Conservation (phyloP, 2,888 invertebrate species). For the Cartodere bifasciata region DNA sequence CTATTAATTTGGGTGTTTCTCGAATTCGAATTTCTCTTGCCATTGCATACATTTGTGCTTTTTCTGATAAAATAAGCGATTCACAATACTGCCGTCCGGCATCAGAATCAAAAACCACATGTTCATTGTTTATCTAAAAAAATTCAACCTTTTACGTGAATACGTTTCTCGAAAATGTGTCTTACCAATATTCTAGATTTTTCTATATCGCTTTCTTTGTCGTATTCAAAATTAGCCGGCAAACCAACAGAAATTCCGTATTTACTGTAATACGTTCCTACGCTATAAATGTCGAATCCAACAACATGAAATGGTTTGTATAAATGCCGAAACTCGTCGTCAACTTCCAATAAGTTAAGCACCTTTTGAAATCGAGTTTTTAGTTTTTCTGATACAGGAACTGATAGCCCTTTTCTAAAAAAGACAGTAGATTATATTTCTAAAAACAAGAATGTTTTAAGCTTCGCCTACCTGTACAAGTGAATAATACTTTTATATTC, state of each 20-base stretch:
- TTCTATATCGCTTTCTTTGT: conserved; percentile 41
- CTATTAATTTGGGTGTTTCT: conserved; percentile 43
- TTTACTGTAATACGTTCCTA: conserved; percentile 41
- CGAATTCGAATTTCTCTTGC: conserved; percentile 59
- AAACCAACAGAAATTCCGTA: conserved; percentile 60
- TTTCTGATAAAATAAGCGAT: conserved; percentile 59
- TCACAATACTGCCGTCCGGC: conserved; percentile 49
- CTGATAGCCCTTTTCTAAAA: conserved; percentile 47
- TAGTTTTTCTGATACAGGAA: conserved; percentile 40
- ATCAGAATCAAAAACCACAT: conserved; percentile 51
- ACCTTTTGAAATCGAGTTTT: conserved; percentile 42
- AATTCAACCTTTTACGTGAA: conserved; percentile 8
- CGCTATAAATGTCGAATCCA: conserved; percentile 61
- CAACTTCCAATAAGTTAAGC: conserved; percentile 44
- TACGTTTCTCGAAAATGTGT: not conserved
- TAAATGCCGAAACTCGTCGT: conserved; percentile 36
- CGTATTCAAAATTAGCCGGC: conserved; percentile 57
- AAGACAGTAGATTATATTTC: conserved; percentile 12
- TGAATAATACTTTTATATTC: conserved; percentile 50
- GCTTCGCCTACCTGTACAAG: conserved; percentile 44
- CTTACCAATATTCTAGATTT: conserved; percentile 42
- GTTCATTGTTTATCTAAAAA: conserved; percentile 46
- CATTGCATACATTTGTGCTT: conserved; percentile 69
- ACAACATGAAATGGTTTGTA: conserved; percentile 55
- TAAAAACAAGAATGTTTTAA: conserved; percentile 4